phyloP scores from a whole-genome alignment of 2,113 vertebrate species.

The Takifugu bimaculatus region DNA sequence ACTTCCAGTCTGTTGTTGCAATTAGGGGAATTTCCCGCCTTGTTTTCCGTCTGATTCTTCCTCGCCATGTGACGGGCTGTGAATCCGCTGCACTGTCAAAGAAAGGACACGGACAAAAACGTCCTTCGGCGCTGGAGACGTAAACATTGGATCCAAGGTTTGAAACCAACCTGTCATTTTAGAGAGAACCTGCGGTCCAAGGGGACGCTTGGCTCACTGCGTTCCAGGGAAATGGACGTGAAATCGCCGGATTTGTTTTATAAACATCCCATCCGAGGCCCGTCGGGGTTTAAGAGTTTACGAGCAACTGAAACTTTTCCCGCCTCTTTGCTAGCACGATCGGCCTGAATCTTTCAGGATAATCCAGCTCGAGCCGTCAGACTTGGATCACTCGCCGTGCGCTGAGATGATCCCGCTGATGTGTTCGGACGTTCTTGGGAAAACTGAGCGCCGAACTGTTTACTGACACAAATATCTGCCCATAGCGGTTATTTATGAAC shows the following conservation, averaged over 20 bases:
- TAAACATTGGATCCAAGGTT: too few species aligned
- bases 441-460: neutral
- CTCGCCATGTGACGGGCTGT: slow-evolving; percentile 32
- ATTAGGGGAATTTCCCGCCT: neutral
- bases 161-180: neutral
- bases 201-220: too few species aligned
- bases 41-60: neutral
- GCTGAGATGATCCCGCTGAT: slow-evolving; percentile 11
- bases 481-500: neutral
- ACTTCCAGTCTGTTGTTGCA: neutral
- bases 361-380: slow-evolving; percentile 10
- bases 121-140: too few species aligned
- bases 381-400: slow-evolving; percentile 1
- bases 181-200: slow-evolving; percentile 5
- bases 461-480: neutral
- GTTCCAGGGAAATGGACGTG: too few species aligned
- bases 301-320: slow-evolving; percentile 6
- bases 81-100: slow-evolving; percentile 2
- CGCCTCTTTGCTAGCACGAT: slow-evolving; percentile 8
- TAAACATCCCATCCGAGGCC: neutral
- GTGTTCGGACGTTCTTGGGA: slow-evolving; percentile 1
- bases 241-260: neutral
- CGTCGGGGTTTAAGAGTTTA: neutral
- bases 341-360: slow-evolving; percentile 22
- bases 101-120: neutral